Evolutionary conservation across 2,888 invertebrate species (phyloP), one percentile per base, ranked within the genome.

Genomic region (Agrotis ipsilon): DNA sequence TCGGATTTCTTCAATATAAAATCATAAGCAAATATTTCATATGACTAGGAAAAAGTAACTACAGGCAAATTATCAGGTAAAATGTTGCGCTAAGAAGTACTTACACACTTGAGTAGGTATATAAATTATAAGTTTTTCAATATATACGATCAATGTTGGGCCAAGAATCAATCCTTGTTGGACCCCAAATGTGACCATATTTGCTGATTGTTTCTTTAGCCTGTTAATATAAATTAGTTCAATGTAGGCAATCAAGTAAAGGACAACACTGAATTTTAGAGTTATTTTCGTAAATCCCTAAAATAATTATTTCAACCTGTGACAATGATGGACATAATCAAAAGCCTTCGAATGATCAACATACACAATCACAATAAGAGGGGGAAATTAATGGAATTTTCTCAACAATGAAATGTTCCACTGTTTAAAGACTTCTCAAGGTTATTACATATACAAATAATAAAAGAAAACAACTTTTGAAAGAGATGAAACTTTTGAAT

Each of bases 271-370:
- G 11, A 39, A 39, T n/a, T 51, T 9, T 1, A 39, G 0, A 52
- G 18, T 45, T 39, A 39, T 14, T 54, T n/a, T 46, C 11, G 4
- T 24, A 32, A 13, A 49, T 14, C 2, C 13, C 6, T 45, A 0
- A 14, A 45, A 21, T 32, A 11, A 51, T 45, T 24, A 11, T n/a
- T n/a, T n/a, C 2, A 32, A 24, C 9, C 4, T 71, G 9, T n/a
- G 43, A 16, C 2, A 54, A 1, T n/a, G 46, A 45, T 32, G 14
- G 24, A 58, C 51, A 32, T 14, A 52, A 45, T 75, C 48, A 58
- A 73, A 72, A 62, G 79, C 45, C 19, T 79, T 24, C 14, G 11
- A 58, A 18, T 21, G 13, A 58, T 62, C 27, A 45, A 39, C 27
- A n/a, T 24, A 32, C 3, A n/a, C 2, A 21, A 45, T 16, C 14